These are phyloP conservation scores for Gyrodactylus salaris DNA, from an alignment of 1,140 invertebrate genomes.

Conservation along the genomic window DNA sequence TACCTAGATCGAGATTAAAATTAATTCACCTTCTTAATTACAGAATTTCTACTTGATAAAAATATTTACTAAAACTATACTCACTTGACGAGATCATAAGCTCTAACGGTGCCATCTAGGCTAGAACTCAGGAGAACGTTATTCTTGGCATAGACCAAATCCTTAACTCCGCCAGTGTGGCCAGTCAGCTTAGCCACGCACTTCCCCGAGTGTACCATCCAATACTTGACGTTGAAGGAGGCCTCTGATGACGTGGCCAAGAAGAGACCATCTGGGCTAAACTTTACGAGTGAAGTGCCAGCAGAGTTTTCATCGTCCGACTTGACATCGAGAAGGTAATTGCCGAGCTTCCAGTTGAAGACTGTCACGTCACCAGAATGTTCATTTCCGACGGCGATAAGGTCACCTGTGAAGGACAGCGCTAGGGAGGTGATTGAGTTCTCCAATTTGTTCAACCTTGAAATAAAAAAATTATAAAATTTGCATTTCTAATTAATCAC, in stretches of 20 bases:
- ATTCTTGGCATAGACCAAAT: background rate
- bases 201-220: background rate
- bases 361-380: background rate
- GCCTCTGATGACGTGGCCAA: background rate
- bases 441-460: background rate
- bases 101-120: constrained; percentile 65
- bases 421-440: background rate
- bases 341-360: background rate
- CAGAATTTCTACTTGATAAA: no score
- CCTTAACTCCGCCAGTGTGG: background rate
- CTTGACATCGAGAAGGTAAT: background rate
- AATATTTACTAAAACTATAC: no score
- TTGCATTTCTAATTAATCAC: no score
- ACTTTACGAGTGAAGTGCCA: background rate
- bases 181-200: background rate
- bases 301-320: background rate
- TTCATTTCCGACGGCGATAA: background rate
- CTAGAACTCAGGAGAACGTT: constrained; percentile 44
- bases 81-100: no score
- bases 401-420: background rate
- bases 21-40: constrained; percentile 36
- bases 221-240: background rate
- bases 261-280: background rate
- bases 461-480: no score
- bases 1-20: constrained; percentile 27